These are phyloP conservation scores for Sinohyriopsis cumingii DNA, from an alignment of 2,888 invertebrate species.

Conservation along the genomic window DNA sequence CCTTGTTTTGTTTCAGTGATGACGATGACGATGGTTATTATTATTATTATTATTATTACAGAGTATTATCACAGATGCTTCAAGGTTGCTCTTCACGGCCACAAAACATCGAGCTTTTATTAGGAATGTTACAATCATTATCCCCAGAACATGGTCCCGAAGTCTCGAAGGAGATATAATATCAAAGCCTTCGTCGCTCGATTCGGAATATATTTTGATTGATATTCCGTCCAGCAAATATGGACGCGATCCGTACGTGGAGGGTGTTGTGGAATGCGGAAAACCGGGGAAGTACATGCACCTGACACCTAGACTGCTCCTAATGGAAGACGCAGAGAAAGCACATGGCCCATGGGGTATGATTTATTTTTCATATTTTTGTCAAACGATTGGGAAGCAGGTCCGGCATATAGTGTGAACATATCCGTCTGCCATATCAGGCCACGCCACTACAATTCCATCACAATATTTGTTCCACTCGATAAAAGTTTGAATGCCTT, in stretches of 20 bases:
- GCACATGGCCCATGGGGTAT: too few species aligned
- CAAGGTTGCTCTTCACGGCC: slow-evolving; percentile 76
- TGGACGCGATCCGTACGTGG: slow-evolving; percentile 49
- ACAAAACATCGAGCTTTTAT: slow-evolving; percentile 74
- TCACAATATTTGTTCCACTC: too few species aligned
- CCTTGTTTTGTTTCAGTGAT: too few species aligned
- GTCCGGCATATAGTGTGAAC: too few species aligned
- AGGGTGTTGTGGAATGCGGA: slow-evolving; percentile 47
- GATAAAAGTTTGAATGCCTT: too few species aligned
- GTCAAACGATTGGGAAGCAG: too few species aligned
- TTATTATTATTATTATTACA: slow-evolving; percentile 56
- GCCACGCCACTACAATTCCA: too few species aligned
- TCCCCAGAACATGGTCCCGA: slow-evolving; percentile 78
- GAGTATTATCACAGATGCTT: slow-evolving; percentile 76
- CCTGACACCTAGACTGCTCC: slow-evolving; percentile 49
- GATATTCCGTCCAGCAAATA: slow-evolving; percentile 71
- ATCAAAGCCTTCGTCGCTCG: slow-evolving; percentile 24
- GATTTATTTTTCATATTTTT: too few species aligned
- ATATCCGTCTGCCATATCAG: too few species aligned
- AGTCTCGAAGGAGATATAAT: slow-evolving; percentile 34
- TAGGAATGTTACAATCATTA: slow-evolving; percentile 76
- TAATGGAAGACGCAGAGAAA: not conserved
- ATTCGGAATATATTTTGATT: slow-evolving; percentile 74
- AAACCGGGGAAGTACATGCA: slow-evolving; percentile 48
- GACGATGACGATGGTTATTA: too few species aligned